These are phyloP conservation scores for Thecocarcelia acutangulata DNA, from an alignment of 2,888 invertebrate species.

Conservation along the genomic window DNA sequence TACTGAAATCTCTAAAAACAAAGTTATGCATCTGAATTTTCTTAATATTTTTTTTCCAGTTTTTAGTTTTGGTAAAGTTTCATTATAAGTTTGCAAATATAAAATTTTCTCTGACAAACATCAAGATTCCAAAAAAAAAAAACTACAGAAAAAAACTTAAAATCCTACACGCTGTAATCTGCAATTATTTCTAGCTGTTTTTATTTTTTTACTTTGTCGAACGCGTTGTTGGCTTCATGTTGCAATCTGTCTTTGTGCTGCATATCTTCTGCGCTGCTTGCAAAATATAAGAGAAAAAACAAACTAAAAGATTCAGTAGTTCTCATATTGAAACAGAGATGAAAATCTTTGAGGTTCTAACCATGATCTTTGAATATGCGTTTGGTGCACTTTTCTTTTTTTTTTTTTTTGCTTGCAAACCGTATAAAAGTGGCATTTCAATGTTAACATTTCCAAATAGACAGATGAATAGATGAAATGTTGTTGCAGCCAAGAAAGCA, in stretches of 20 bases:
- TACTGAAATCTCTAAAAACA: slow-evolving; percentile 36
- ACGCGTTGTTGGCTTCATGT: slow-evolving; percentile 18
- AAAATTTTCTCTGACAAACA: slow-evolving; percentile 63
- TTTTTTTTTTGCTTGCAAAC: slow-evolving; percentile 21
- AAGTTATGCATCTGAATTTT: slow-evolving; percentile 57
- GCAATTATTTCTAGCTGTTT: slow-evolving; percentile 63
- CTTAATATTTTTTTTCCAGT: slow-evolving; percentile 18
- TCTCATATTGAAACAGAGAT: slow-evolving; percentile 49
- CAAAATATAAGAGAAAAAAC: slow-evolving; percentile 13
- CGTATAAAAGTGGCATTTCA: slow-evolving; percentile 62
- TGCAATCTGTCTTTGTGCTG: slow-evolving; percentile 53
- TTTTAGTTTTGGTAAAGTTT: slow-evolving; percentile 40
- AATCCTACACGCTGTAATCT: slow-evolving; percentile 66
- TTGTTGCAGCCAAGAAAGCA: slow-evolving; percentile 26
- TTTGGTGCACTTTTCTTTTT: slow-evolving; percentile 24
- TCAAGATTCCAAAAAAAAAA: slow-evolving; percentile 48
- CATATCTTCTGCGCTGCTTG: neutral
- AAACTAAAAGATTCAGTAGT: slow-evolving; percentile 56
- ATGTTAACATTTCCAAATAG: slow-evolving; percentile 65
- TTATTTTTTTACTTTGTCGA: slow-evolving; percentile 13
- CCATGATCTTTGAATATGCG: slow-evolving; percentile 65
- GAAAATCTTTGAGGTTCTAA: slow-evolving; percentile 53
- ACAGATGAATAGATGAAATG: slow-evolving; percentile 67
- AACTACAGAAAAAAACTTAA: slow-evolving; percentile 43
- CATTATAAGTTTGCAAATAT: slow-evolving; percentile 52